Percentiles rank a stretch among this genome's conserved stretches.
These are phyloP conservation scores for Ptychoptera albimana DNA, from an alignment of 2,888 invertebrate species.

Conservation along the genomic window DNA sequence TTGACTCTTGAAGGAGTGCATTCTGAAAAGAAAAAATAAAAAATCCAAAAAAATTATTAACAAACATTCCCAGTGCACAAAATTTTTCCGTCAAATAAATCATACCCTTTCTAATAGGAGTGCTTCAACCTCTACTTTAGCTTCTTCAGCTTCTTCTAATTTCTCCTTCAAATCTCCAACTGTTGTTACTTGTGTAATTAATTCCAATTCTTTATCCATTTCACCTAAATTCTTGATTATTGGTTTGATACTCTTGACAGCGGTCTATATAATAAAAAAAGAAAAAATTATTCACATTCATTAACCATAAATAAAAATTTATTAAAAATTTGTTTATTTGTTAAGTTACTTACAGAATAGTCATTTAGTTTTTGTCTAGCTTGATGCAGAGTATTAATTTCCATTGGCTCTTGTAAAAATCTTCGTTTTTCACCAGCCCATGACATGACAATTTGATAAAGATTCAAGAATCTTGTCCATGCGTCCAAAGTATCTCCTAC, in stretches of 20 bases:
- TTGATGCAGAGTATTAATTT: slow-evolving; percentile 61
- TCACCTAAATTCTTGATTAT: slow-evolving; percentile 77
- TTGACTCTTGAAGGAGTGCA: slow-evolving; percentile 74
- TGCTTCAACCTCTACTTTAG: slow-evolving; percentile 71
- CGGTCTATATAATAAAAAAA: slow-evolving; percentile 36
- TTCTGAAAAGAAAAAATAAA: slow-evolving; percentile 38
- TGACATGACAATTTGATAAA: slow-evolving; percentile 63
- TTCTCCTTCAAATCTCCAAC: slow-evolving; percentile 74
- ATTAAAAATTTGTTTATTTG: too few relatives aligned
- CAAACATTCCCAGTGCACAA: slow-evolving; percentile 1
- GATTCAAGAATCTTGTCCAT: slow-evolving; percentile 69
- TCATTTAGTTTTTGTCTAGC: slow-evolving; percentile 74
- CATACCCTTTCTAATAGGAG: slow-evolving; percentile 70
- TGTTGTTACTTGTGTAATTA: slow-evolving; percentile 66
- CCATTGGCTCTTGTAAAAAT: slow-evolving; percentile 64
- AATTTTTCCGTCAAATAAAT: slow-evolving; percentile 9
- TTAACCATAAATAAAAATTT: background rate
- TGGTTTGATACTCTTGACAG: slow-evolving; percentile 77
- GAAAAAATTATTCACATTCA: background rate
- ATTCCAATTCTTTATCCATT: slow-evolving; percentile 80
- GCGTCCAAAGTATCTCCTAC: slow-evolving; percentile 78
- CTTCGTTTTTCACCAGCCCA: slow-evolving; percentile 73
- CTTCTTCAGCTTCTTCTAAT: slow-evolving; percentile 72
- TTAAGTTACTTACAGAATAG: slow-evolving; percentile 59
- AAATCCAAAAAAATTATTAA: background rate